Evolutionary conservation across 1,140 invertebrate species (phyloP), one percentile per base, ranked within the genome.

Genomic region (Gryon sp.): DNA sequence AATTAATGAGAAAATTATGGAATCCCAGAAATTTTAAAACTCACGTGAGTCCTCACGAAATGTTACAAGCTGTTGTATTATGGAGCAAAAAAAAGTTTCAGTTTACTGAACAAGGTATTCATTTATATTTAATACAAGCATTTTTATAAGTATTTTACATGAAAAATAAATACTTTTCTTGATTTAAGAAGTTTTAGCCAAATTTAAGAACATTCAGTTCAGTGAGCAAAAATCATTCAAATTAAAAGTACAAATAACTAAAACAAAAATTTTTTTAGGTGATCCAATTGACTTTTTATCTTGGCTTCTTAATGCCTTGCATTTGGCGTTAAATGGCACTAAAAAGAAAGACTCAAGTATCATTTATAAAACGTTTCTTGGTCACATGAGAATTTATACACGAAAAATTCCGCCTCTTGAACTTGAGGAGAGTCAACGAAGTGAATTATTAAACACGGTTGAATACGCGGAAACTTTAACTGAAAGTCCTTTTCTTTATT

Each of bases 31-130:
- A 99, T 85, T 99, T 99, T 84, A 99, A 99, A 90, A 96, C 98
- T 2, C 99, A 99, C 85, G 99, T 99, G 1, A 99, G 97, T 46
- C 99, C 99, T 0, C 99, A 99, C 88, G 99, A 99, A 91, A 99
- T 99, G 98, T 89, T 99, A 8, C 99, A 99, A 89, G 97, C 99
- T 22, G 98, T 99, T 20, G 98, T 99, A 0, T 89, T 99, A 4
- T 99, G 97, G 94, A 99, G 97, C 80, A 96, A 97, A 86, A 99
- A 99, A 84, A 93, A 93, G 79, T 99, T 99, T 86, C 98, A 99
- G 85, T 99, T 99, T 84, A 99, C 97, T 1, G 93, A 98, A 84
- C 99, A 99, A 92, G 97, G 95, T 95, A 86, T 18, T 16, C n/a
- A n/a, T n/a, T n/a, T n/a, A n/a, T n/a, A n/a, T n/a, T n/a, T n/a